A percentile compares a stretch with the other conserved stretches of the same genome.
Conservation (phyloP, 1,140 invertebrate species). For the Chelonus insularis region DNA sequence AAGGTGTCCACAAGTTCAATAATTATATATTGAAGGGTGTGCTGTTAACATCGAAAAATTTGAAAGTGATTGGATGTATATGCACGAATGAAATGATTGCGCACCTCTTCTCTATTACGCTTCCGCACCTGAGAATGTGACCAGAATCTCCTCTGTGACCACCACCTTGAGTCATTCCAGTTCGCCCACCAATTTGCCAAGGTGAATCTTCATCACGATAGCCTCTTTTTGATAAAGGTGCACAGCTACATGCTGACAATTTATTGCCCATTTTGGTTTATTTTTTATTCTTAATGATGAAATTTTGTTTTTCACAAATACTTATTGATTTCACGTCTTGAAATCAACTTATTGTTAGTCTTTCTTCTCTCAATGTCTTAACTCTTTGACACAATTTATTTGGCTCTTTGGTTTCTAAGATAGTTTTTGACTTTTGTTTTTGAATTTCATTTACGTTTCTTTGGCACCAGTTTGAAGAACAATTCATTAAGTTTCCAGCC, state of each 20-base stretch:
- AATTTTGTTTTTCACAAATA: neutral
- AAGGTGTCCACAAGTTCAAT: too few relatives aligned
- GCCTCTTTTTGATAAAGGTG: conserved; percentile 88
- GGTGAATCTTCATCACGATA: conserved; percentile 93
- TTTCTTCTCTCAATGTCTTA: conserved; percentile 22
- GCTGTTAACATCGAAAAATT: conserved; percentile 14
- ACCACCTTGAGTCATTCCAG: conserved; percentile 43
- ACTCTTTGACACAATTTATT: conserved; percentile 36
- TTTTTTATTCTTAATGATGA: conserved; percentile 10
- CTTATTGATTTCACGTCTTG: neutral
- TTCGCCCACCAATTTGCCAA: conserved; percentile 70
- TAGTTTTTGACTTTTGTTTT: conserved; percentile 1
- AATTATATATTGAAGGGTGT: neutral
- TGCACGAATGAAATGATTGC: conserved; percentile 56
- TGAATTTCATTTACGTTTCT: conserved; percentile 25
- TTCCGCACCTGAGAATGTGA: conserved; percentile 85
- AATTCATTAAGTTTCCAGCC: neutral
- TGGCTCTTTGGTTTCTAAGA: conserved; percentile 19
- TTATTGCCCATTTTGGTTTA: conserved; percentile 85
- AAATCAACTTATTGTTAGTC: conserved; percentile 7
- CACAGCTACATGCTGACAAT: conserved; percentile 86
- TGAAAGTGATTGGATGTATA: too few relatives aligned
- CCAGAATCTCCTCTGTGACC: conserved; percentile 79
- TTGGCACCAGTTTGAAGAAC: conserved; percentile 30
- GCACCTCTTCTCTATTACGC: conserved; percentile 62